Conservation (phyloP, 2,888 invertebrate genomes). For the Polydrusus pterygomalis region DNA sequence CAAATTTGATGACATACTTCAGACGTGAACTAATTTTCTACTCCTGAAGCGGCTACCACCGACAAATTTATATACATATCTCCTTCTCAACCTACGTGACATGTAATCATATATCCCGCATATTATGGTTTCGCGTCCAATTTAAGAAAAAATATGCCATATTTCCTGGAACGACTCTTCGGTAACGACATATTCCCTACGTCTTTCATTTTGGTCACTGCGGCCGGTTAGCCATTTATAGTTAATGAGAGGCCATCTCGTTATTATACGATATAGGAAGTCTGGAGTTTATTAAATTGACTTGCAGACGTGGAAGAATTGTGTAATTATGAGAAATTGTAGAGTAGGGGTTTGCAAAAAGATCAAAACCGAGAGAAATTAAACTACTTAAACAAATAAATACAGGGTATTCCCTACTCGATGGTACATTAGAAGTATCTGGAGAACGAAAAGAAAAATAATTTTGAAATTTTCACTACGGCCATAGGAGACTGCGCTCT, state of each 20-base stretch:
- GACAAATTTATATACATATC: constrained; percentile 27
- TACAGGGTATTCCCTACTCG: too few relatives aligned
- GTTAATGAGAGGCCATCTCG: constrained; percentile 46
- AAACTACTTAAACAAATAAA: background rate
- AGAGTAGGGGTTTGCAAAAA: background rate
- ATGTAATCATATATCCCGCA: constrained; percentile 35
- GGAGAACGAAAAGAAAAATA: too few relatives aligned
- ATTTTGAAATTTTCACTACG: too few relatives aligned
- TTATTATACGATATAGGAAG: constrained; percentile 44
- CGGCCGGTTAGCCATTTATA: constrained; percentile 32
- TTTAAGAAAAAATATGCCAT: constrained; percentile 44
- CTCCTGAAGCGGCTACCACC: constrained; percentile 26
- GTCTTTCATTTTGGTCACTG: constrained; percentile 39
- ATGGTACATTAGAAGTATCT: too few relatives aligned
- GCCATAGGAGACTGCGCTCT: too few relatives aligned
- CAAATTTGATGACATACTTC: constrained; percentile 22
- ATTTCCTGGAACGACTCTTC: constrained; percentile 33
- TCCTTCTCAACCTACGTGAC: constrained; percentile 29
- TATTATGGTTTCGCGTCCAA: constrained; percentile 44
- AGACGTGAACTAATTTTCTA: constrained; percentile 36
- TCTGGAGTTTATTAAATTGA: constrained; percentile 48
- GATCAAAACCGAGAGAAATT: background rate
- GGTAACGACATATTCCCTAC: constrained; percentile 43
- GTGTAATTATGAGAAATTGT: constrained; percentile 37
- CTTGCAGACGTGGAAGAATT: constrained; percentile 42